Base-by-base conservation (phyloP, 2,888 invertebrate species). In the Flexamia atlantica region DNA sequence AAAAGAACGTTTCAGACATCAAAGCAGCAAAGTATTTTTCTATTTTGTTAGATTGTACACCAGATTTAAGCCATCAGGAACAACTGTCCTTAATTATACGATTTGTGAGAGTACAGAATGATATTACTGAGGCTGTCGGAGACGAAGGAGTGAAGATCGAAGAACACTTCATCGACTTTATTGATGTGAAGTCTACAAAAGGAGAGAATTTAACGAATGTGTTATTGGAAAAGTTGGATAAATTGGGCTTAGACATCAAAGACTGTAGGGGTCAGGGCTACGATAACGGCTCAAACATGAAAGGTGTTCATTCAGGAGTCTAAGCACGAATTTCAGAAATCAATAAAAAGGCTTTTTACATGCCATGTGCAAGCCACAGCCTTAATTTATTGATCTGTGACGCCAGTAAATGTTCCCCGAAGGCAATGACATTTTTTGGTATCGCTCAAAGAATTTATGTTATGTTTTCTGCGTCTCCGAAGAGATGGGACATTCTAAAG, bases 261-360 rank as follows among this genome's bases (percentile, higher is more conserved):
- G 64, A 87, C 84, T 86, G 86, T 36, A 83, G 86, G 79, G 85
- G 86, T 40, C 70, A 87, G 81, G 86, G 86, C 20, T 87, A 86
- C 64, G 85, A 86, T 84, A 87, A 87, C 84, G 87, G 86, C 9
- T 83, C 85, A 30, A 87, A 86, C 74, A 87, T 87, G 87, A 85
- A 85, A 74, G 85, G 85, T 30, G 36, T 42, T 20, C 84, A 84
- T 30, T 84, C 84, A 53, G 82, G 86, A 28, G 85, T 81, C 32
- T 85, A 84, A 83, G 81, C 70, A 25, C 28, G 42, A 20, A 85
- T 87, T 84, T 84, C 85, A 64, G 82, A 86, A 79, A 81, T 83
- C 86, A 84, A 86, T 84, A 83, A 84, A 81, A 83, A 83, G 74
- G 86, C 85, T 60, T 84, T 85, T 79, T 85, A 86, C 85, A 32